Evolutionary conservation across 1,140 invertebrate species (phyloP), one percentile per base, ranked within the genome.

Genomic region (Drosophila quadrilineata): DNA sequence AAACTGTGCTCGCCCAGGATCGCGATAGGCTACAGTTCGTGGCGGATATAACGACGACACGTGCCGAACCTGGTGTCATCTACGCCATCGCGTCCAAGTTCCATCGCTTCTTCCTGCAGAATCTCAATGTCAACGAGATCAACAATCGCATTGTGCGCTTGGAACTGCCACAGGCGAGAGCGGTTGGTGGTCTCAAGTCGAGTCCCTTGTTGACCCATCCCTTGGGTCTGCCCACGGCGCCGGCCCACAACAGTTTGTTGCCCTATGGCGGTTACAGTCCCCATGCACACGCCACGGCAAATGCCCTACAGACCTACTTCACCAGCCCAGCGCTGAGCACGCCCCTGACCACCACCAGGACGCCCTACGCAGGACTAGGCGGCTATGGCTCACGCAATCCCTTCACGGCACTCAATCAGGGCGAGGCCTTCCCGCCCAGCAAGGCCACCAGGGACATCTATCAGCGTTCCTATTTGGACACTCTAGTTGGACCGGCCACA

Each of bases 31-130:
- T 96, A 4, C 95, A 96, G 90, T 95, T 96, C 80, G 91, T 92
- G 4, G 93, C 95, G 0, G 95, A 96, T 62, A 91, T 96, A 17
- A 88, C 92, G 56, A 93, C 92, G 89, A 91, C 91, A 0, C 91
- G 92, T 29, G 90, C 92, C 0, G 94, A 95, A 80, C 91, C 92
- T 5, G 93, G 93, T 2, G 92, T 91, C 10, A 84, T 96, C 3
- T 96, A 95, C 93, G 88, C 92, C 0, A 87, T 96, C 1, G 92
- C 93, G 1, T 93, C 94, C 0, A 92, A 94, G 48, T 95, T 96
- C 89, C 95, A 96, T 67, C 95, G 94, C 53, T 95, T 93, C 90
- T 95, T 95, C 90, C 88, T 91, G 21, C 91, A 92, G 67, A 92
- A 92, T 36, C 89, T 94, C 2, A 91, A 92, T 67, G 56, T 89